Base-by-base conservation (phyloP, 2,888 invertebrate genomes). In the Pinctada fucata region DNA sequence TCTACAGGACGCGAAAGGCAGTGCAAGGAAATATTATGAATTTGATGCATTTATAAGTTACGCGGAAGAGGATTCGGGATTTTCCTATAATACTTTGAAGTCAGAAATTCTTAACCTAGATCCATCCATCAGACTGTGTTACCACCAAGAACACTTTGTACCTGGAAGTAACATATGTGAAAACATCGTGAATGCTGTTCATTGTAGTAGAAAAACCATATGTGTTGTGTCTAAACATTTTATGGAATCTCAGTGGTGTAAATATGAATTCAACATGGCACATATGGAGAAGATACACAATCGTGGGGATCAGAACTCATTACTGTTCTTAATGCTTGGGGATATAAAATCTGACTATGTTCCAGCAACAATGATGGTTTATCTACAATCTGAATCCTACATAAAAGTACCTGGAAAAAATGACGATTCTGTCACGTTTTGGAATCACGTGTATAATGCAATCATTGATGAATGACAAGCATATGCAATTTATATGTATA, bases 211-310 rank as follows among this genome's bases (percentile, higher is more conserved):
- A 31, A 58, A 58, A 8, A 45, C 52, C 45, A n/a, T 72, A 13
- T 72, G 51, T 58, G 10, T 72, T 48, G n/a, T 72, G 5, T 52
- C 72, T 8, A 10, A 47, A 2, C n/a, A 72, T 45, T 72, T 58
- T 45, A 4, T 72, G 13, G 47, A 72, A 58, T 52, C 52, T 6
- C 5, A 3, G 3, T 72, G 72, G 72, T 51, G 72, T 13, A 31
- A 13, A 3, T 72, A 72, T 58, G 72, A 72, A 31, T 16, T 58
- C 6, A 52, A 72, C 31, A 16, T 72, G 72, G 50, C 72, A 3
- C 6, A 50, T 10, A 72, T 72, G 72, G 52, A 72, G 47, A 47
- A 52, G 4, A n/a, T 72, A n/a, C 63, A 45, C 4, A 10, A 31
- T 2, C 16, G 45, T 8, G 50, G 72, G 13, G 45, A 58, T 52